Conservation (phyloP, 2,888 invertebrate species). For the Campoletis raptor region DNA sequence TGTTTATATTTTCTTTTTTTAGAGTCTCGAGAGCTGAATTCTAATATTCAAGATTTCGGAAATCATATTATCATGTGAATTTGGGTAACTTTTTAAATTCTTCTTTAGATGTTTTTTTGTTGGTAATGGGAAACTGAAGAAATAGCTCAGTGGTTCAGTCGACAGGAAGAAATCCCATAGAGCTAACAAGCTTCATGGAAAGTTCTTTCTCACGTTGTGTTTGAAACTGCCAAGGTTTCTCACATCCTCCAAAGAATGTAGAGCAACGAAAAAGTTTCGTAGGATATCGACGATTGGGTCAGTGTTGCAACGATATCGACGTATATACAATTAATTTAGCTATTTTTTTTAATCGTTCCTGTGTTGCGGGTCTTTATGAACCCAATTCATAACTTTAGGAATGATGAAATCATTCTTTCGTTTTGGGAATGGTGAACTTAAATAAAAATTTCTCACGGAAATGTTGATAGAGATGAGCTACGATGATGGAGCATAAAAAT, state of each 20-base stretch:
- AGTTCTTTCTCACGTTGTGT: constrained; percentile 15
- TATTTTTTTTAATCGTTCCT: too few species aligned
- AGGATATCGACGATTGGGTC: constrained; percentile 8
- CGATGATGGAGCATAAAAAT: background rate
- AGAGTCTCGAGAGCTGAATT: too few species aligned
- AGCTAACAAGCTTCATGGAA: constrained; percentile 41
- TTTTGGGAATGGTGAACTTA: background rate
- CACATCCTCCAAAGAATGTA: background rate
- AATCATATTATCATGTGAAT: background rate
- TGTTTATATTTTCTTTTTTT: too few species aligned
- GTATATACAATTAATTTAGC: background rate
- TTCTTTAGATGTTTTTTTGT: background rate
- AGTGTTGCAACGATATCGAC: background rate
- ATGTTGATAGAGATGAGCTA: background rate
- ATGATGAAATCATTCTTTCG: background rate
- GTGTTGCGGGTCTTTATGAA: too few species aligned
- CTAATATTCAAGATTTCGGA: too few species aligned
- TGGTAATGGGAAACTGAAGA: background rate
- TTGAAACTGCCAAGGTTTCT: constrained; percentile 30
- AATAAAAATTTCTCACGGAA: background rate
- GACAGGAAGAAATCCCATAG: constrained; percentile 33
- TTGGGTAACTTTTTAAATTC: too few species aligned
- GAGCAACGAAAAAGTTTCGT: background rate
- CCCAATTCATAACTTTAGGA: too few species aligned
- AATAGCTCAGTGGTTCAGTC: constrained; percentile 14